A percentile compares a stretch with the other conserved stretches of the same genome.
Conservation (phyloP, 2,888 invertebrate species). For the Trachelus stipa region DNA sequence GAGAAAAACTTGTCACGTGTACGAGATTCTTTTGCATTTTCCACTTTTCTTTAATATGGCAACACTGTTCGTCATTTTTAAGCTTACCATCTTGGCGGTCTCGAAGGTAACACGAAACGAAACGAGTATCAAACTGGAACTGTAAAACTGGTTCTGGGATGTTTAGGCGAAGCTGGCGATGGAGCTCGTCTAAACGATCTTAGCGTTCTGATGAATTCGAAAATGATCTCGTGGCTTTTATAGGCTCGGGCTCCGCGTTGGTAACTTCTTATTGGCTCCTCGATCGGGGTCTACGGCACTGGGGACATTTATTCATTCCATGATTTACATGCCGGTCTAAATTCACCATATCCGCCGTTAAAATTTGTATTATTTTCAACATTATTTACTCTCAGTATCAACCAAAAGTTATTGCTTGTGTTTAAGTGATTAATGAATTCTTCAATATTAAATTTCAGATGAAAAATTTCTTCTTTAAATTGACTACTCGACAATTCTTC, state of each 20-base stretch:
- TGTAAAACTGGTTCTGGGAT: conserved; percentile 10
- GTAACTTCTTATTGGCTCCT: neutral
- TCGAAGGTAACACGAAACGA: neutral
- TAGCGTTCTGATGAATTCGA: conserved; percentile 37
- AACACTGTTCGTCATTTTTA: neutral
- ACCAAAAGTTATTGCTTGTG: neutral
- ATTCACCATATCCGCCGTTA: neutral
- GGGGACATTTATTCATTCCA: neutral
- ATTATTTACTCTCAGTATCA: neutral
- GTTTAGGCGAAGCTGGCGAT: conserved; percentile 50
- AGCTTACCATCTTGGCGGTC: conserved; percentile 10
- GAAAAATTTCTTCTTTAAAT: neutral
- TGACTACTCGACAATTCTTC: neutral
- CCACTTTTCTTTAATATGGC: neutral
- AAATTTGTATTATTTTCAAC: neutral
- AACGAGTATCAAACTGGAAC: neutral
- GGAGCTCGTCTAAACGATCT: conserved; percentile 50
- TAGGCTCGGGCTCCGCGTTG: conserved; percentile 36
- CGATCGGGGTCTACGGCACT: neutral
- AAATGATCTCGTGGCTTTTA: conserved; percentile 36
- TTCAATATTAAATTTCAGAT: neutral
- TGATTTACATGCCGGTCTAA: neutral
- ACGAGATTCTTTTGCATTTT: neutral
- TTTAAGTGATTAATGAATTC: neutral
- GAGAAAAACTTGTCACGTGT: neutral